Conservation (phyloP, 1,140 invertebrate genomes). For the Holotrichia oblita region DNA sequence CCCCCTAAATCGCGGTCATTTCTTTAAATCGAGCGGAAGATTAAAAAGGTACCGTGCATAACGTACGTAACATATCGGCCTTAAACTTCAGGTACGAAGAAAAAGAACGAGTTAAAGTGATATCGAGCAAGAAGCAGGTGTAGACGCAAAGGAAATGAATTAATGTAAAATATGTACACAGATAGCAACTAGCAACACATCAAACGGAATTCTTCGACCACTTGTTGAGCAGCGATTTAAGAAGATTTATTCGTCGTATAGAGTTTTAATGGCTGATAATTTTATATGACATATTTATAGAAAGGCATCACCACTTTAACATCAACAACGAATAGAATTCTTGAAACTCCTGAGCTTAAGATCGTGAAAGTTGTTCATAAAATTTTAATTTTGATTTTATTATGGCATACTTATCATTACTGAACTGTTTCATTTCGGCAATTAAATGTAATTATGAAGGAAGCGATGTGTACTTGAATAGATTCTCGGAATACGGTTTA, state of each 20-base stretch:
- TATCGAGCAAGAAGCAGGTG: constrained; percentile 12
- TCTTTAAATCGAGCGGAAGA: constrained; percentile 16
- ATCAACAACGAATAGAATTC: neutral
- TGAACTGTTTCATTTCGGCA: too few species aligned
- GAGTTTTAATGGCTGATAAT: neutral
- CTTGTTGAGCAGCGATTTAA: constrained; percentile 1
- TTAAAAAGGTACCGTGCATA: constrained; percentile 1
- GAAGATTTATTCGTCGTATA: constrained; percentile 5
- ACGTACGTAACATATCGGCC: neutral
- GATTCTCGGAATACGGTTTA: too few species aligned
- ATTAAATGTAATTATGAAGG: too few species aligned
- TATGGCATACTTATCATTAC: neutral
- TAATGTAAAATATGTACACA: neutral
- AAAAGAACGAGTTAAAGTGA: neutral
- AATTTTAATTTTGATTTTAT: neutral
- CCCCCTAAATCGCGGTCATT: constrained; percentile 10
- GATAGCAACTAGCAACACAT: constrained; percentile 8
- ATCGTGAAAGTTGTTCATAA: neutral
- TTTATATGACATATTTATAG: neutral
- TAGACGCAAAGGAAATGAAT: neutral
- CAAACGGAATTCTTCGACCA: constrained; percentile 2
- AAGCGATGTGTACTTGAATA: too few species aligned
- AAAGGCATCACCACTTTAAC: neutral
- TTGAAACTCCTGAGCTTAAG: neutral
- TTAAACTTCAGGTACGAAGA: neutral